Base-by-base conservation (phyloP, 2,888 invertebrate genomes). In the Cerastis rubricosa region DNA sequence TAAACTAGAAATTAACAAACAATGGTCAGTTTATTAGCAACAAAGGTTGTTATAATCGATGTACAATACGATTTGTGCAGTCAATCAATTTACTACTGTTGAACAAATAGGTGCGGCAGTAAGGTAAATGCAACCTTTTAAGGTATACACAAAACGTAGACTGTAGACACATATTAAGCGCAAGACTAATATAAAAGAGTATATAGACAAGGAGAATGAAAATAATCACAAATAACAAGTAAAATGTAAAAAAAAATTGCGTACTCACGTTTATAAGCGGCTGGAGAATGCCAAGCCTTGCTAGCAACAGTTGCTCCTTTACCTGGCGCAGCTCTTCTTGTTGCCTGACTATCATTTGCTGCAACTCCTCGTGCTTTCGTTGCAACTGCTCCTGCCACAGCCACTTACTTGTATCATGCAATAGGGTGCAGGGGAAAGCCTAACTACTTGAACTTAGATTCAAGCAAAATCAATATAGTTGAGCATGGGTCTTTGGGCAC, bases 241-340 rank as follows among this genome's bases (percentile, higher is more conserved):
- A 67, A 64, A 47, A 14, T 25, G 61, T 7, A 51, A 68, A 51
- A 43, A 63, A 1, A 17, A 49, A 61, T n/a, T 49, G 65, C 22
- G 67, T 83, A 93, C 94, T 95, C 80, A 96, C 96, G 74, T 93
- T 94, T 65, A 94, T 91, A 35, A 96, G 79, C 29, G 97, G 96
- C 84, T 96, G 96, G 59, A 96, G 88, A 40, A 98, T 97, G 11
- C 98, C 98, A 85, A 98, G 98, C 89, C 98, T 97, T 0, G 98
- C 98, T 93, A 99, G 97, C 68, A 98, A 93, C 73, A 99, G 95
- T 91, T 99, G 99, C 91, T 99, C 98, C n/a, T 98, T 98, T 0
- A 99, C 98, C 85, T 98, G 97, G 64, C 98, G 97, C 85, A 99
- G 94, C 93, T 99, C 99, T 90, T 99, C 98, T 91, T 99, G 99